Evolutionary conservation across 2,888 invertebrate genomes (phyloP).

Genomic region (Opisthograptis luteolata): DNA sequence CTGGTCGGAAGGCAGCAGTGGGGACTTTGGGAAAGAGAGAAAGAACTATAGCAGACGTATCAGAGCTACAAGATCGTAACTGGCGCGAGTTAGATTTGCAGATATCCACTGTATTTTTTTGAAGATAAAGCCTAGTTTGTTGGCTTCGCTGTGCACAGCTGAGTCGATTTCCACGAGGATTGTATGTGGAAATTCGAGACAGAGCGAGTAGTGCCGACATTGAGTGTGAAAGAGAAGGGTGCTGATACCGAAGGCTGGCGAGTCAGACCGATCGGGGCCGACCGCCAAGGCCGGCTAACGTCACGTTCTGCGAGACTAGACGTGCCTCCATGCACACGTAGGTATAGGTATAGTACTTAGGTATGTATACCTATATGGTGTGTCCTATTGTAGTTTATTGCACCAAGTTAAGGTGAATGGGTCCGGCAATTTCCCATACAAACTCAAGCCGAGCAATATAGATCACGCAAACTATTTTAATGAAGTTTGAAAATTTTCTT

Average conservation of each 20-base stretch:
- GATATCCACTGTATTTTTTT: slow-evolving; percentile 47
- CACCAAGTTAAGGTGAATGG: slow-evolving; percentile 42
- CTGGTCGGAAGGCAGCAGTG: slow-evolving; percentile 75
- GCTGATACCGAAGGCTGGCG: slow-evolving; percentile 56
- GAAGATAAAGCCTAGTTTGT: slow-evolving; percentile 57
- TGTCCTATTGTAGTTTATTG: slow-evolving; percentile 62
- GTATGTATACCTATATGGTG: neutral
- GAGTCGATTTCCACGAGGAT: slow-evolving; percentile 75
- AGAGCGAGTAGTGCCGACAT: slow-evolving; percentile 62
- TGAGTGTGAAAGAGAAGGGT: slow-evolving; percentile 69
- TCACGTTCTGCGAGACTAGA: slow-evolving; percentile 79
- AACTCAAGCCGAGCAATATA: no score
- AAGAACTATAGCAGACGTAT: slow-evolving; percentile 70
- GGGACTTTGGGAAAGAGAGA: slow-evolving; percentile 78
- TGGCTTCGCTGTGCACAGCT: slow-evolving; percentile 54
- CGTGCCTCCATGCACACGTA: slow-evolving; percentile 62
- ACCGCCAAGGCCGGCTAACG: slow-evolving; percentile 78
- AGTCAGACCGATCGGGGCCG: slow-evolving; percentile 65
- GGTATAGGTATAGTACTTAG: no score
- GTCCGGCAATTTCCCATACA: no score
- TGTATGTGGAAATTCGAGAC: slow-evolving; percentile 76
- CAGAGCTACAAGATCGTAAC: slow-evolving; percentile 55
- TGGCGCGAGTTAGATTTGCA: slow-evolving; percentile 32
- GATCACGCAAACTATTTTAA: no score
- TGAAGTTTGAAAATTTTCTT: no score